Evolutionary conservation across 2,797 vertebrate genomes (phyloP), one percentile per base, ranked within the genome.

Genomic region (Acridotheres tristis): DNA sequence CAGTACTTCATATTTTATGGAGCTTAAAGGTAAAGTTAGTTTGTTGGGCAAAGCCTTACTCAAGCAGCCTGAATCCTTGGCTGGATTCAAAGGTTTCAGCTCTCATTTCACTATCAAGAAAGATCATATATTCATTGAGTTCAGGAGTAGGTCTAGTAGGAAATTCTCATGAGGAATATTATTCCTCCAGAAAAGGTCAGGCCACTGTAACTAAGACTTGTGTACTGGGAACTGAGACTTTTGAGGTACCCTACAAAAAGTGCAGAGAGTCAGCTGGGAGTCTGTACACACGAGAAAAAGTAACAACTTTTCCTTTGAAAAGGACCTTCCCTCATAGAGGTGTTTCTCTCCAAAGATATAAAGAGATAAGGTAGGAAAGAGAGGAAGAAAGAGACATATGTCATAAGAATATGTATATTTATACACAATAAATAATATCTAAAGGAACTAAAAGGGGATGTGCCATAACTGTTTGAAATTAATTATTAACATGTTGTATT

Each of bases 241-340:
- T 4, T 14, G 20, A 75, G 48, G 5, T 13, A 23, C 9, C 11
- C 18, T 36, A n/a, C 3, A 43, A 29, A 61, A 85, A 75, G 5
- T 2, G 9, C 10, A 51, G 7, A 80, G 16, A n/a, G 5, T 22
- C 66, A 66, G 5, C 4, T 26, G 19, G 21, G 25, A 73, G 13
- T 7, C 42, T 54, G 11, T 10, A 68, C 53, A 66, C 5, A 48
- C n/a, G 40, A n/a, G 40, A 75, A 75, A 75, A 32, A 6, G 2
- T 26, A 51, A 36, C 3, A 54, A 0, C 3, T 71, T 83, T 54
- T 69, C 50, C n/a, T 85, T 66, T 32, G 16, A 17, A 75, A 84
- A 38, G 5, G 14, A 48, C 1, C 12, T 63, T 23, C 20, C 29
- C 7, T 17, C 5, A 32, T 4, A 45, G 7, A 12, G 7, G 1